Evolutionary conservation across 2,113 vertebrate genomes (phyloP), one percentile per base, ranked within the genome.

Genomic region (Brachyhypopomus occidentalis): DNA sequence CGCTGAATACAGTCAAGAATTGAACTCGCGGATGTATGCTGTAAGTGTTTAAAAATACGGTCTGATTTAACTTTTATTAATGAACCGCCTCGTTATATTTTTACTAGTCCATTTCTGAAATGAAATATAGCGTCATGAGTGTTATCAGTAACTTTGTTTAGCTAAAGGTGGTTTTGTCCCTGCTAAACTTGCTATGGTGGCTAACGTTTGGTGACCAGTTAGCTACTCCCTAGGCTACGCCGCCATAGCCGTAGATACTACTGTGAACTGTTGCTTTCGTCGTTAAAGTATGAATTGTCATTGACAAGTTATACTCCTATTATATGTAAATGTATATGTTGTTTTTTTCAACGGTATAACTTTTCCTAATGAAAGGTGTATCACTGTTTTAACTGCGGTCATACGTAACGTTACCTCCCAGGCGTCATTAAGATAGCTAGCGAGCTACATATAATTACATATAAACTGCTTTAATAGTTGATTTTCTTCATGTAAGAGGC

Each of bases 41-140:
- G 83, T 84, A 77, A 81, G 83, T 84, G 64, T 45, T 67, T 74
- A 1, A 19, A 19, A 48, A 27, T 64, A 7, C 1, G 3, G n/a
- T 52, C 9, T 5, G 59, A 30, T 69, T 36, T 4, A 5, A 20
- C 22, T 36, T 25, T 69, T 66, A 25, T 38, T 30, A 30, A 19
- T 76, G 16, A 12, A 5, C 41, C 27, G 20, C 12, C 3, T 55
- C 23, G 3, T 38, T 0, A 30, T 8, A 38, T 48, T 2, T 20
- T 45, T 45, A 12, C n/a, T 12, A 12, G 17, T 3, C 38, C 2
- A 41, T 12, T n/a, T 41, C 19, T 11, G 20, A 70, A 3, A 41
- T 4, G 3, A 41, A 70, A 20, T 34, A 38, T 19, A 67, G 30
- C 27, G 14, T 2, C 30, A 3, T 66, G 2, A 14, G 17, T 7